Evolutionary conservation across 2,888 invertebrate species (phyloP).

Genomic region (Thecocarcelia acutangulata): DNA sequence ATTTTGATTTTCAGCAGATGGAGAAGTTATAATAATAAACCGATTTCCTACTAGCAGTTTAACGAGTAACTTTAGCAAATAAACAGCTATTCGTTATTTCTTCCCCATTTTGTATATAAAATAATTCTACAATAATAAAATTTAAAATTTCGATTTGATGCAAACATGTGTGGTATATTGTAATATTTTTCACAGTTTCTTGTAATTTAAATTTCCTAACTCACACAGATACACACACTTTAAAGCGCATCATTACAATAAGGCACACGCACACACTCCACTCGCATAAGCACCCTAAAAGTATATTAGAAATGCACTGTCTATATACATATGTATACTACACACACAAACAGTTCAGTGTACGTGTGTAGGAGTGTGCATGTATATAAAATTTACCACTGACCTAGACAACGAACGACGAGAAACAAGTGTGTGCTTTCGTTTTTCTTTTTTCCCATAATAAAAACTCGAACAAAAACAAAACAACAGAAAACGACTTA

Average conservation of each 20-base stretch:
- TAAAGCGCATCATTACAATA: slow-evolving; percentile 34
- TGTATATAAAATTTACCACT: slow-evolving; percentile 73
- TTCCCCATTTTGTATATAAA: no score
- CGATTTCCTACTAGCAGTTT: no score
- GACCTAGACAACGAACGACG: slow-evolving; percentile 75
- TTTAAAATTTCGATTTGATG: neutral
- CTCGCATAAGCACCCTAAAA: neutral
- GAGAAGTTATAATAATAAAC: no score
- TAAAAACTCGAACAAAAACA: slow-evolving; percentile 42
- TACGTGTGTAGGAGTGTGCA: no score
- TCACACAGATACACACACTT: slow-evolving; percentile 32
- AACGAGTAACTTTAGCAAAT: no score
- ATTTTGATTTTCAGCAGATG: no score
- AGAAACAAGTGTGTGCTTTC: slow-evolving; percentile 66
- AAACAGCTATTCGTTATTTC: no score
- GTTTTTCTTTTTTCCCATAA: slow-evolving; percentile 43
- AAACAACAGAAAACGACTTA: slow-evolving; percentile 40
- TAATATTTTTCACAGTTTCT: neutral
- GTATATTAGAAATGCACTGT: slow-evolving; percentile 24
- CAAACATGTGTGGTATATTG: no score
- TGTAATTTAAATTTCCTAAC: slow-evolving; percentile 35
- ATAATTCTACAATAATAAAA: neutral
- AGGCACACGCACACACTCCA: neutral
- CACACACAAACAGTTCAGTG: neutral
- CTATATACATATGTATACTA: neutral